Base-by-base conservation (phyloP, 2,888 invertebrate species). In the Argyresthia albistria region DNA sequence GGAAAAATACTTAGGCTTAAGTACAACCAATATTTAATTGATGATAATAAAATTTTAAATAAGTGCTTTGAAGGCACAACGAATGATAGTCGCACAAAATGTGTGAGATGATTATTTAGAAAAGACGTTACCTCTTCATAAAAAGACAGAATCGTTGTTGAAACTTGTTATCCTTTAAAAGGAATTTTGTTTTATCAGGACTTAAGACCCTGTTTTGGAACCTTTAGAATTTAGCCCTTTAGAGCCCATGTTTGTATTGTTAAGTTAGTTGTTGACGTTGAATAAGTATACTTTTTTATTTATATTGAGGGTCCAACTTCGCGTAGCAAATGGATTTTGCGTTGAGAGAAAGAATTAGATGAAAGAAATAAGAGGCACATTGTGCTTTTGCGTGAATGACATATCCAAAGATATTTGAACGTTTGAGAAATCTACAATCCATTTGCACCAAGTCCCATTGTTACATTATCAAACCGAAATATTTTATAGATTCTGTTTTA, bases 161-260 rank as follows among this genome's bases (percentile, higher is more conserved):
- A 73, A 60, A 83, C 80, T 81, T 84, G 83, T 86, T 86, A 84
- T 86, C 84, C 86, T 86, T 81, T 59, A 59, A 71, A 84, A 84
- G 84, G 86, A 84, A 50, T 81, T 81, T 64, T 64, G 68, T 79
- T 86, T 66, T 70, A 65, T 68, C 60, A 71, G 72, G 80, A 74
- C 66, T 53, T 81, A 78, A 79, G 77, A 63, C 74, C 74, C 70
- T 75, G 78, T 76, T 73, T 50, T 46, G 2, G 25, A 39, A 9
- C 39, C 39, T 63, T 53, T 53, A 54, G 56, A 37, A 37, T 16
- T 47, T 25, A 47, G 10, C n/a, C 39, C n/a, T 39, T 11, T 39
- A 39, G 39, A 39, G 39, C 39, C n/a, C 9, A 39, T 39, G 39
- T 9, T 11, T 39, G 9, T 11, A 39, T 39, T 9, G 39, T 39